A percentile compares a stretch with the other conserved stretches of the same genome.
phyloP scores from a whole-genome alignment of 2,888 invertebrate genomes.

The Apodemia mormo region DNA sequence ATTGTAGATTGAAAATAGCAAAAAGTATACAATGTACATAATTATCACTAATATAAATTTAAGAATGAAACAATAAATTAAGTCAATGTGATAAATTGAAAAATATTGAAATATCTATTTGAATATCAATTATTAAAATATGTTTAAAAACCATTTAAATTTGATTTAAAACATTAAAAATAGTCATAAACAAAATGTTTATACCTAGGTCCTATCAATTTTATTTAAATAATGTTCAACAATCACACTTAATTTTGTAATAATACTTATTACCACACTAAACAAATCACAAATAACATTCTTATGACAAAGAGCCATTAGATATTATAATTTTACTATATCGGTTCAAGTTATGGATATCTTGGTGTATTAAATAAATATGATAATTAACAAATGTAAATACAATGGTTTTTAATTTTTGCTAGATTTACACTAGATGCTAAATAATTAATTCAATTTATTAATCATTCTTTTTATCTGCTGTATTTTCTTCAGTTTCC shows the following conservation, averaged over 20 bases:
- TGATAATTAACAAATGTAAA: neutral
- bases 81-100: neutral
- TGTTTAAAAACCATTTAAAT: neutral
- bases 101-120: conserved; percentile 3
- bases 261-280: neutral
- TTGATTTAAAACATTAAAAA: neutral
- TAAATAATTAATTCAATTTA: conserved; percentile 28
- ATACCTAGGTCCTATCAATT: neutral
- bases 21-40: too few species aligned
- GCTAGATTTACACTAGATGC: neutral
- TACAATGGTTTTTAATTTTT: neutral
- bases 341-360: neutral
- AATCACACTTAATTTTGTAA: conserved; percentile 6
- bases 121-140: conserved; percentile 1
- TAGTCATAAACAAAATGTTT: conserved; percentile 8
- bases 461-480: conserved; percentile 76
- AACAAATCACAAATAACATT: conserved; percentile 2
- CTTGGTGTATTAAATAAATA: neutral
- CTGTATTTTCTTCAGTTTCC: conserved; percentile 50
- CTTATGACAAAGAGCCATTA: neutral
- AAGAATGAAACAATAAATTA: too few species aligned
- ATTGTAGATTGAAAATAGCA: neutral
- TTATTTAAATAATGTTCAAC: neutral
- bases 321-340: conserved; percentile 6
- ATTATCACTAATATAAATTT: too few species aligned